Conservation (phyloP, 2,797 vertebrate genomes). For the Cynopterus sphinx region DNA sequence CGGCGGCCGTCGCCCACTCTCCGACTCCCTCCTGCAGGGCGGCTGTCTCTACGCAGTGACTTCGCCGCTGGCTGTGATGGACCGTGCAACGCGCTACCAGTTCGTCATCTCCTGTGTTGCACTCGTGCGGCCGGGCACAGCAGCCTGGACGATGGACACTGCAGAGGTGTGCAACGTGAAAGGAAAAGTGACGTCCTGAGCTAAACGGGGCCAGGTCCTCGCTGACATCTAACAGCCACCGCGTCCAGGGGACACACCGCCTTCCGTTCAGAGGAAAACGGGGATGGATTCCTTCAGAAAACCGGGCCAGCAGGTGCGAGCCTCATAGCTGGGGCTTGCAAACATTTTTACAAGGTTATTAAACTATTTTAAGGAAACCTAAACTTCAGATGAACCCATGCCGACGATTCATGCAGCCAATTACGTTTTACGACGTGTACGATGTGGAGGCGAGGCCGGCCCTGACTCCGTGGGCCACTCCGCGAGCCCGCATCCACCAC, state of each 20-base stretch:
- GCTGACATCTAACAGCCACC: no score
- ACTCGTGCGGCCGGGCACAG: neutral
- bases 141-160: no score
- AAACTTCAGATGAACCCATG: constrained; percentile 80
- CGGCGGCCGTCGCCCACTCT: neutral
- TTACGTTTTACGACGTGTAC: neutral
- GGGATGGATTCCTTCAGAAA: constrained; percentile 75
- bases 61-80: no score
- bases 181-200: constrained; percentile 80
- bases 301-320: constrained; percentile 76
- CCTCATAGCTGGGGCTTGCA: constrained; percentile 76
- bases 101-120: no score
- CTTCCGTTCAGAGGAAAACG: no score
- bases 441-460: no score
- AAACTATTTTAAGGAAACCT: constrained; percentile 81
- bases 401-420: constrained; percentile 48
- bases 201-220: constrained; percentile 60
- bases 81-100: no score
- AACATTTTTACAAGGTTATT: constrained; percentile 80
- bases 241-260: constrained; percentile 47
- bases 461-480: neutral
- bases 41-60: no score
- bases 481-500: neutral
- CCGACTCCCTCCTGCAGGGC: no score
- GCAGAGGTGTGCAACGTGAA: constrained; percentile 26